Base-by-base conservation (phyloP, 2,888 invertebrate genomes). In the Acanthoscelides obtectus region DNA sequence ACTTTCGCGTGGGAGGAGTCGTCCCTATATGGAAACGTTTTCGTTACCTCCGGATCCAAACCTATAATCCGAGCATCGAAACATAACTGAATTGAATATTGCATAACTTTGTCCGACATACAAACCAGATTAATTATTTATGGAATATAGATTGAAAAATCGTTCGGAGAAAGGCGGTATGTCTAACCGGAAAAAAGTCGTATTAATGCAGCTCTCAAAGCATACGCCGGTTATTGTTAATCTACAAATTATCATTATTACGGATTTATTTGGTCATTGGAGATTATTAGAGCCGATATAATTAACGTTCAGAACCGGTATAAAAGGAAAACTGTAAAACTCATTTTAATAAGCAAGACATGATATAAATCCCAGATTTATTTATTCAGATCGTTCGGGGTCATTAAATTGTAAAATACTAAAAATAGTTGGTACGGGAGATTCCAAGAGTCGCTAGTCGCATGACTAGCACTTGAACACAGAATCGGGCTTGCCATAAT, bases 141-240 rank as follows among this genome's bases (percentile, higher is more conserved):
- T 78, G 74, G 79, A 79, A 79, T 79, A 75, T 79, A 79, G 79
- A 79, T 79, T 78, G 76, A 75, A 77, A 76, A 77, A 79, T 78
- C 75, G 74, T 71, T 70, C 64, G 71, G 74, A 73, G 75, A 76
- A 76, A 76, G 75, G 74, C 71, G 67, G 45, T 45, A 6, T 6
- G 45, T 45, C 45, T 6, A 17, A 45, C 45, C 45, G 45, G 45
- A 45, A 45, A 45, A 45, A 45, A 45, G 45, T 45, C 45, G 12
- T 45, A 45, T 45, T 45, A 45, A 45, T 45, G 17, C n/a, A n/a
- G n/a, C n/a, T n/a, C 45, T 45, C 45, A 45, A 45, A 45, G 45
- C 45, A 45, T 45, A 45, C 45, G 17, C 45, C 45, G 17, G 17
- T 45, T 45, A 45, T 45, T 45, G 45, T 45, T 45, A 45, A 45